Base-by-base conservation (phyloP, 2,888 invertebrate genomes). In the Thecocarcelia acutangulata region DNA sequence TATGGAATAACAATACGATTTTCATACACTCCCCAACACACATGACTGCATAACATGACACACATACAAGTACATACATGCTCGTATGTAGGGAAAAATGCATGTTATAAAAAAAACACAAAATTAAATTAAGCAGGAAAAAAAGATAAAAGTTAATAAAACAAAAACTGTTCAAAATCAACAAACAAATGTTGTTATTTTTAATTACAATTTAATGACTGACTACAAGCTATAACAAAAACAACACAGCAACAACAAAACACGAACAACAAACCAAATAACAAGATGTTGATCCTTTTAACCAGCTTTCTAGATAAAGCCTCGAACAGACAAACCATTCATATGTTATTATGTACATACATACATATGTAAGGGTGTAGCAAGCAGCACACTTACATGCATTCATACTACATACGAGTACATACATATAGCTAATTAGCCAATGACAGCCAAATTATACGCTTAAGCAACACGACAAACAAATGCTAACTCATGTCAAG, bases 401-500 rank as follows among this genome's bases (percentile, higher is more conserved):
- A 33, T 33, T 6, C 72, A 59, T 1, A 1, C n/a, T 6, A 59
- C 11, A n/a, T 8, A 33, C 33, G 8, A 3, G 13, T 17, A 59
- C 40, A 37, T 40, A 15, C 63, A 66, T 61, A 68, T 68, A 74
- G 80, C 69, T 85, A 85, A 85, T 85, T 84, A 85, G 84, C 80
- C 84, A 85, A 83, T 84, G 85, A 85, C 85, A 85, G 84, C 84
- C 84, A 85, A 85, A 85, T 85, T 85, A 85, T 84, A 85, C 83
- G 84, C 84, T 84, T 75, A 78, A 82, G 69, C 66, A 75, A 80
- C 73, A 70, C 24, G 42, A 40, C 61, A 73, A 54, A 46, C 66
- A 74, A 68, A 75, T 59, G 64, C 64, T 70, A 42, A 56, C 52
- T 48, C 17, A 24, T 33, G 33, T 33, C 50, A 54, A 15, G 42